Conservation (phyloP, 2,888 invertebrate genomes). For the Euspilapteryx auroguttella region DNA sequence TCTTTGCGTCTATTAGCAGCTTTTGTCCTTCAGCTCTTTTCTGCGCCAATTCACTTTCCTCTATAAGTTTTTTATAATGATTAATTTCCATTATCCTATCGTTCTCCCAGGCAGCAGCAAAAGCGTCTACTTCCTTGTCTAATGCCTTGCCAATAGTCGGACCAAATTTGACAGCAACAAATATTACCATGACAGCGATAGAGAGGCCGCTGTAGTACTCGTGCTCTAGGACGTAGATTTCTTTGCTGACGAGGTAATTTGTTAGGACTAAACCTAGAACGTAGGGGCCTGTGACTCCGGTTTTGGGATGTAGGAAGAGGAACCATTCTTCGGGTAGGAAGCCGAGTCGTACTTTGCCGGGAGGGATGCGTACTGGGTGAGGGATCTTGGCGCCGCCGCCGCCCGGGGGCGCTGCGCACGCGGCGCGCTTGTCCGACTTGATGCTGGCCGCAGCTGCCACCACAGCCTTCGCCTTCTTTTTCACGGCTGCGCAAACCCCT, state of each 20-base stretch:
- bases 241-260: constrained; percentile 89
- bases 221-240: constrained; percentile 90
- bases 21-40: constrained; percentile 76
- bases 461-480: too few relatives aligned
- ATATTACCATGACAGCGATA: constrained; percentile 61
- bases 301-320: constrained; percentile 86
- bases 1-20: constrained; percentile 78
- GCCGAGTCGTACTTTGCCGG: constrained; percentile 60
- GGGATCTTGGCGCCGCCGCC: not conserved
- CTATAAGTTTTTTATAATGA: constrained; percentile 50
- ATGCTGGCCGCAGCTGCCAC: too few relatives aligned
- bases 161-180: constrained; percentile 69
- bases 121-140: constrained; percentile 70
- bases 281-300: constrained; percentile 87
- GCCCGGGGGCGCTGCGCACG: not conserved
- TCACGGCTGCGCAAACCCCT: too few relatives aligned
- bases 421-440: too few relatives aligned
- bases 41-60: constrained; percentile 67
- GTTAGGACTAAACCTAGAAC: constrained; percentile 73
- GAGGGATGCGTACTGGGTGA: constrained; percentile 28
- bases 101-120: constrained; percentile 50
- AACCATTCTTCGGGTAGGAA: constrained; percentile 65
- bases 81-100: constrained; percentile 52
- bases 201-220: constrained; percentile 82
- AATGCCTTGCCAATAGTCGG: constrained; percentile 58